Percentiles rank a stretch among this genome's conserved stretches.
These are phyloP conservation scores for Netelia melanura DNA, from an alignment of 2,888 invertebrate genomes.

Conservation along the genomic window DNA sequence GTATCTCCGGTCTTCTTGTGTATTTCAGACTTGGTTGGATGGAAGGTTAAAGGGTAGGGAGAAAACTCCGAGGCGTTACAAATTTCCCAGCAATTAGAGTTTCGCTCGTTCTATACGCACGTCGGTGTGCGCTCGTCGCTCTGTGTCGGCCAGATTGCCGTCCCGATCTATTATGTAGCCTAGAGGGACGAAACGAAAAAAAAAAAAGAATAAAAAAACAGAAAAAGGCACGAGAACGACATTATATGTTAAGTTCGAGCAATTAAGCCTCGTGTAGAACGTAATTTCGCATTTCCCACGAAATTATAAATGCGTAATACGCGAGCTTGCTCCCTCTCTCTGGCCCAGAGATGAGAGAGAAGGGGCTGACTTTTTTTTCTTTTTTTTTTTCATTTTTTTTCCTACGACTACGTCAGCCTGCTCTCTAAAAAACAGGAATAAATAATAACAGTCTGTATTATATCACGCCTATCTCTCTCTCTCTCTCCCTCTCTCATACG, in stretches of 20 bases:
- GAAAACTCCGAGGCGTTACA: conserved; percentile 57
- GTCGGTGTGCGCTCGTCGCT: conserved; percentile 5
- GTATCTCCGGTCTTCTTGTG: conserved; percentile 36
- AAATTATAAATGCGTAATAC: conserved; percentile 73
- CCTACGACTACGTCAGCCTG: background rate
- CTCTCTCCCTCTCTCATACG: background rate
- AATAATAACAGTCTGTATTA: conserved; percentile 29
- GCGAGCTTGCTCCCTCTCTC: background rate
- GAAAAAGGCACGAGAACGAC: conserved; percentile 58
- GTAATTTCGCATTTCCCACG: conserved; percentile 74
- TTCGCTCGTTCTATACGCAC: conserved; percentile 43
- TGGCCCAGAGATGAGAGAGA: background rate
- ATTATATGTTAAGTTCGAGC: conserved; percentile 70
- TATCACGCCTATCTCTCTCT: background rate
- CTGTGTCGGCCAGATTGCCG: conserved; percentile 1
- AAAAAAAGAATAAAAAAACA: conserved; percentile 18
- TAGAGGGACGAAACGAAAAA: conserved; percentile 7
- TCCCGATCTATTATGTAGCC: conserved; percentile 2
- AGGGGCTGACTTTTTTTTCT: background rate
- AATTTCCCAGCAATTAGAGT: conserved; percentile 70
- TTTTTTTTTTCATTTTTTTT: background rate
- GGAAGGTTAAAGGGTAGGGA: conserved; percentile 13
- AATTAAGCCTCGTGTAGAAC: conserved; percentile 66
- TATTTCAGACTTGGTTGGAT: background rate
- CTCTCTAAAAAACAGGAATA: background rate